Conservation (phyloP, 2,888 invertebrate genomes). For the Dryobota labecula region DNA sequence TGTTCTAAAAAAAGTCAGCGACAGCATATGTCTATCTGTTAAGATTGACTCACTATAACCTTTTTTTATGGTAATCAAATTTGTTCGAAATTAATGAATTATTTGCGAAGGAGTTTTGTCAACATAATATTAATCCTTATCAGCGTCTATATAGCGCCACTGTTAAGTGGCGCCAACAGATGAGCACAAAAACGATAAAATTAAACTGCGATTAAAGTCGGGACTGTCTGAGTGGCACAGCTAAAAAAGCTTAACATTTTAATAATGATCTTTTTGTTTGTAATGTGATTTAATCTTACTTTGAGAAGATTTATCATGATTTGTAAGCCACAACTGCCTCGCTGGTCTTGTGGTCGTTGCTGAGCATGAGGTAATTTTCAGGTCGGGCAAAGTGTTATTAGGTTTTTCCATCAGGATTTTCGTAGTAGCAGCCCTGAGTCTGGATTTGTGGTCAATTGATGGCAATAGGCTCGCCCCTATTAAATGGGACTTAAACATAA, state of each 20-base stretch:
- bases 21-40: too few relatives aligned
- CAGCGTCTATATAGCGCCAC: too few relatives aligned
- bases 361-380: too few relatives aligned
- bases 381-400: neutral
- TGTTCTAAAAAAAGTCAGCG: too few relatives aligned
- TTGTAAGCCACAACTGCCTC: neutral
- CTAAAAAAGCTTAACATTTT: neutral
- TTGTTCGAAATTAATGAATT: too few relatives aligned
- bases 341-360: neutral
- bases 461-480: neutral
- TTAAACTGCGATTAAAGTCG: conserved; percentile 24
- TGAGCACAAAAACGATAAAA: too few relatives aligned
- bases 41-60: too few relatives aligned
- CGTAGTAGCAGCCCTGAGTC: neutral
- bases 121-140: too few relatives aligned
- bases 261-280: neutral
- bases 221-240: neutral
- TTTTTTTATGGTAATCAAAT: too few relatives aligned
- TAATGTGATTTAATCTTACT: neutral
- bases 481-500: neutral
- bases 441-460: neutral
- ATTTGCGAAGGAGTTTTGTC: too few relatives aligned
- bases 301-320: neutral
- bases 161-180: too few relatives aligned
- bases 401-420: neutral